A percentile compares a stretch with the other conserved stretches of the same genome.
These are phyloP conservation scores for Atherinosoma microstoma DNA, from an alignment of 2,797 vertebrate genomes.

Conservation along the genomic window DNA sequence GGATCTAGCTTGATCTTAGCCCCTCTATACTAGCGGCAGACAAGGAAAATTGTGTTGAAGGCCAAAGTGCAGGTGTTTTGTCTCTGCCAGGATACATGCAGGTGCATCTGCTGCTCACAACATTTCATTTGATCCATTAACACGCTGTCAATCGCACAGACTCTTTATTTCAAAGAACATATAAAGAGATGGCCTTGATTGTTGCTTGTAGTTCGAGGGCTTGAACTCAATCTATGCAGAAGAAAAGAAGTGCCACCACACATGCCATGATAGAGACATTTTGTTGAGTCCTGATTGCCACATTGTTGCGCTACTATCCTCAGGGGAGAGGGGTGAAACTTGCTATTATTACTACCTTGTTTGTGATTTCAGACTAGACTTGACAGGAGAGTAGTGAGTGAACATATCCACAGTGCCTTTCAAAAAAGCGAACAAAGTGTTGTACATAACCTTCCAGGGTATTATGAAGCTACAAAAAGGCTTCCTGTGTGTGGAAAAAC, in stretches of 20 bases:
- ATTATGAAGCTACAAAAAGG: slow-evolving; percentile 14
- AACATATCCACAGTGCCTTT: slow-evolving; percentile 34
- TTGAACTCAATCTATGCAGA: slow-evolving; percentile 76
- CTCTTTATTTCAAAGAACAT: slow-evolving; percentile 49
- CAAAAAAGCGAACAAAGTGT: slow-evolving; percentile 24
- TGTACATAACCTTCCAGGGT: slow-evolving; percentile 16
- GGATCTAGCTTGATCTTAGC: slow-evolving; percentile 19
- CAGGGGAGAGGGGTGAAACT: slow-evolving; percentile 41
- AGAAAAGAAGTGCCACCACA: slow-evolving; percentile 42
- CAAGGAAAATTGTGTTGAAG: slow-evolving; percentile 18
- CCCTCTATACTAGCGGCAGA: slow-evolving; percentile 8
- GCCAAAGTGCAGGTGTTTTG: slow-evolving; percentile 38
- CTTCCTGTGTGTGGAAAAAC: background rate
- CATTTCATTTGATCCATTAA: slow-evolving; percentile 59
- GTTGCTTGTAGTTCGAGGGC: slow-evolving; percentile 55
- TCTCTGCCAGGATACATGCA: slow-evolving; percentile 17
- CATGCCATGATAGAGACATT: slow-evolving; percentile 42
- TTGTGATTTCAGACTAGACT: slow-evolving; percentile 69
- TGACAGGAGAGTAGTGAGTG: slow-evolving; percentile 50
- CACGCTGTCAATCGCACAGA: slow-evolving; percentile 59
- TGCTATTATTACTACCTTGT: slow-evolving; percentile 63
- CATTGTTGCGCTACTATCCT: slow-evolving; percentile 55
- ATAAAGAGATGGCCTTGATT: slow-evolving; percentile 51
- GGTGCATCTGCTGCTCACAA: slow-evolving; percentile 15
- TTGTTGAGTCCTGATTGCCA: slow-evolving; percentile 54